A percentile compares a stretch with the other conserved stretches of the same genome.
phyloP scores from a whole-genome alignment of 1,140 invertebrate species.

The Penaeus indicus region DNA sequence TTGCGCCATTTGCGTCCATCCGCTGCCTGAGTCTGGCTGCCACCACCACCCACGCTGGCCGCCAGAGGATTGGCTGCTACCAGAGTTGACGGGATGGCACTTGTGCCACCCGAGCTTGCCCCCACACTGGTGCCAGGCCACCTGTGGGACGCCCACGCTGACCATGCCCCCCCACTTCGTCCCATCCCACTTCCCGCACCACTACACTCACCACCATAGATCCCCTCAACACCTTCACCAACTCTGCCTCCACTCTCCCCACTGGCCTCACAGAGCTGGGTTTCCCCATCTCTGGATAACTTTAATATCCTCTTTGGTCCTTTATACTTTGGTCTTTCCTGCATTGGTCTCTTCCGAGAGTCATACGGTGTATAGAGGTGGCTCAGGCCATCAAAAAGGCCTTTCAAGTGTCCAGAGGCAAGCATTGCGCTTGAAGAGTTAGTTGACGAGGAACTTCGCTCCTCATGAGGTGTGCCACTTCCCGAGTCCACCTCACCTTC shows the following conservation, averaged over 20 bases:
- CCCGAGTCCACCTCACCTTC: conserved; percentile 66
- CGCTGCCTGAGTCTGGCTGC: conserved; percentile 52
- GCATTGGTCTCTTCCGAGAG: conserved; percentile 73
- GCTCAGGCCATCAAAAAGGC: conserved; percentile 86
- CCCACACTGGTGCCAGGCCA: conserved; percentile 43
- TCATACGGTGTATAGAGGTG: conserved; percentile 83
- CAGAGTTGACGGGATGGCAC: conserved; percentile 42
- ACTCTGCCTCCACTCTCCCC: conserved; percentile 28
- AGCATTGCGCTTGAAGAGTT: conserved; percentile 68
- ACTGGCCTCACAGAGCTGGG: conserved; percentile 22
- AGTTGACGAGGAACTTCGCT: conserved; percentile 67
- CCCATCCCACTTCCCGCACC: conserved; percentile 10
- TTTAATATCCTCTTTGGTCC: conserved; percentile 54
- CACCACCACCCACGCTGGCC: conserved; percentile 33
- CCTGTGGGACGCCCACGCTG: conserved; percentile 52
- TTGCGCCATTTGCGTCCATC: conserved; percentile 61
- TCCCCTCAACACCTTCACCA: conserved; percentile 29
- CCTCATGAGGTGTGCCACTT: conserved; percentile 66
- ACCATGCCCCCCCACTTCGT: conserved; percentile 47
- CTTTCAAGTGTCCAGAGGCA: conserved; percentile 76
- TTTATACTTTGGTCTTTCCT: conserved; percentile 69
- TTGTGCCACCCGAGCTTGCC: conserved; percentile 32
- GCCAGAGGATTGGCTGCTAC: conserved; percentile 45
- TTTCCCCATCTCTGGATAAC: conserved; percentile 58
- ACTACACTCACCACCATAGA: conserved; percentile 39